Base-by-base conservation (phyloP, 1,140 invertebrate species). In the Stegodyphus dumicola region DNA sequence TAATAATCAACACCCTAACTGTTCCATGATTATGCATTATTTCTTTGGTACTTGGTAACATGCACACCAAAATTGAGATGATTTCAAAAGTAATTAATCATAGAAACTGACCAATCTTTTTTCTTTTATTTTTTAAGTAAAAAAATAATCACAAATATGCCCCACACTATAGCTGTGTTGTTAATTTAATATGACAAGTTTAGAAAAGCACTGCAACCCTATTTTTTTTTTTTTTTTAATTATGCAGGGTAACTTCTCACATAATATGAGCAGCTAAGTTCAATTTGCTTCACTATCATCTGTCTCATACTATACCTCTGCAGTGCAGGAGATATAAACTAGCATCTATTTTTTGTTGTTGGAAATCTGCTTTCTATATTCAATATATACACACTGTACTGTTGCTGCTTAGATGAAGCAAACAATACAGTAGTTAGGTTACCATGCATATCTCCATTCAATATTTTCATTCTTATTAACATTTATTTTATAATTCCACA, bases 121-220 rank as follows among this genome's bases (percentile, higher is more conserved):
- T n/a, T n/a, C n/a, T n/a, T n/a, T n/a, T n/a, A n/a, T n/a, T n/a
- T n/a, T 69, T 84, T 66, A 84, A 84, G 81, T 84, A 84, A 84
- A 84, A 84, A 84, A 84, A 84, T 84, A 84, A 84, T 84, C 73
- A 33, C 33, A 69, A 84, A 84, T 84, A 76, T 84, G 71, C 81
- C 71, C 73, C 76, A 64, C 48, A 76, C 81, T 84, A 84, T 60
- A 77, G 48, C 53, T 76, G n/a, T 83, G 64, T 83, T 54, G 65
- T 69, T 84, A n/a, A 76, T 66, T 51, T 11, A 65, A 18, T 11
- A 84, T 76, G 65, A 77, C 49, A 49, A 73, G 65, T 84, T 84
- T 76, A 70, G 69, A 84, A 74, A 84, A 84, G 81, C 81, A 84
- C 71, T 81, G 78, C 78, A 81, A n/a, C 52, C n/a, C 65, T 84